These are phyloP conservation scores for Andrena chrysosceles DNA, from an alignment of 2,888 invertebrate genomes.

Conservation along the genomic window DNA sequence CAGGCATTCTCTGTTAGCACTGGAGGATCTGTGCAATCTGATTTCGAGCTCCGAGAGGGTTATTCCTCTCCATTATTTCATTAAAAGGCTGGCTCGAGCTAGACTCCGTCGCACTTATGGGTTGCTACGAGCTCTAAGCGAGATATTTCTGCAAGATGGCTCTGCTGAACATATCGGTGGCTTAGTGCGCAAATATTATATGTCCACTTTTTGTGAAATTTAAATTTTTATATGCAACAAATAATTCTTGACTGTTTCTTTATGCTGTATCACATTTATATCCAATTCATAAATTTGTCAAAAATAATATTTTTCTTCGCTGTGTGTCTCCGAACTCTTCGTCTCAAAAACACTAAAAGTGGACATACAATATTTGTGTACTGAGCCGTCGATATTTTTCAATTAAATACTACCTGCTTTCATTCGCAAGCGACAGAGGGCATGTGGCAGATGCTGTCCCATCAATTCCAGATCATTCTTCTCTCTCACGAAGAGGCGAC, in stretches of 20 bases:
- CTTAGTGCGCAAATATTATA: too few relatives aligned
- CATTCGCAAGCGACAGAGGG: background rate
- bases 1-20: conserved; percentile 13
- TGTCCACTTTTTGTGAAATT: too few relatives aligned
- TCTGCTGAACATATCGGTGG: background rate
- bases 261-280: too few relatives aligned
- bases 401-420: conserved; percentile 25
- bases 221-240: too few relatives aligned
- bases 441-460: conserved; percentile 19
- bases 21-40: conserved; percentile 48
- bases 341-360: too few relatives aligned
- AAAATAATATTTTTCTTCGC: too few relatives aligned
- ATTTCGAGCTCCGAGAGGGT: conserved; percentile 29
- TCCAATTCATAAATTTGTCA: too few relatives aligned
- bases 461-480: conserved; percentile 31
- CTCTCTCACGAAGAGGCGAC: background rate
- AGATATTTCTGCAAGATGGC: background rate
- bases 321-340: too few relatives aligned
- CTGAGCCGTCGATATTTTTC: conserved; percentile 3
- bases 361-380: too few relatives aligned
- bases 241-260: too few relatives aligned
- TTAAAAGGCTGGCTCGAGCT: conserved; percentile 21
- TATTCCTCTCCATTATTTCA: conserved; percentile 47
- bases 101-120: background rate
- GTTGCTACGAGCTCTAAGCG: conserved; percentile 1